Percentiles rank a stretch among this genome's conserved stretches.
phyloP scores from a whole-genome alignment of 2,797 vertebrate species.

The Pygocentrus nattereri region DNA sequence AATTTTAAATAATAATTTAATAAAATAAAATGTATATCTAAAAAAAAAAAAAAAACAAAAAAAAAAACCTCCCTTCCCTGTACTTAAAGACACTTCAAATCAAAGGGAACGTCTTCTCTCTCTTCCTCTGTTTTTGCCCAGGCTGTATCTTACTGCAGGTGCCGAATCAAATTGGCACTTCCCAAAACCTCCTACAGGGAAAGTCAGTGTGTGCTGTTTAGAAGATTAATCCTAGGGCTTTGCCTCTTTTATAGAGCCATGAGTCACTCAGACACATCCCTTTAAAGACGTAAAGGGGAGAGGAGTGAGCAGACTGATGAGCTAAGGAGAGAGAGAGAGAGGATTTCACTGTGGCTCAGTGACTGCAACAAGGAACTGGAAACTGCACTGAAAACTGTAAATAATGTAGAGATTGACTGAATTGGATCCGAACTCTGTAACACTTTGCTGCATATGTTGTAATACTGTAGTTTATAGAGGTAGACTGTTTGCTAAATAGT shows the following conservation, averaged over 20 bases:
- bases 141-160: not conserved
- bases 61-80: not conserved
- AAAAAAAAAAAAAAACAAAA: no score
- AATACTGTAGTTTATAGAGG: not conserved
- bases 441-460: no score
- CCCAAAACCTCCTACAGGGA: conserved; percentile 1
- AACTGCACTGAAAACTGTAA: no score
- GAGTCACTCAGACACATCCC: conserved; percentile 16
- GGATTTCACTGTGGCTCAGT: not conserved
- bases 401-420: no score
- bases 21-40: no score
- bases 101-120: not conserved
- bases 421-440: no score
- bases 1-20: no score
- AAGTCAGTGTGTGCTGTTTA: conserved; percentile 11
- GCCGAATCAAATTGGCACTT: not conserved
- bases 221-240: conserved; percentile 3
- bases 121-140: not conserved
- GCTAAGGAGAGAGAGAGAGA: not conserved
- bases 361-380: no score
- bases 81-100: not conserved
- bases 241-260: conserved; percentile 12
- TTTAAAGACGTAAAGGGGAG: not conserved
- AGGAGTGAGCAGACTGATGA: not conserved
- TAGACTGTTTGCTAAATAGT: not conserved